phyloP scores from a whole-genome alignment of 2,113 vertebrate species.

The Phaethon lepturus region DNA sequence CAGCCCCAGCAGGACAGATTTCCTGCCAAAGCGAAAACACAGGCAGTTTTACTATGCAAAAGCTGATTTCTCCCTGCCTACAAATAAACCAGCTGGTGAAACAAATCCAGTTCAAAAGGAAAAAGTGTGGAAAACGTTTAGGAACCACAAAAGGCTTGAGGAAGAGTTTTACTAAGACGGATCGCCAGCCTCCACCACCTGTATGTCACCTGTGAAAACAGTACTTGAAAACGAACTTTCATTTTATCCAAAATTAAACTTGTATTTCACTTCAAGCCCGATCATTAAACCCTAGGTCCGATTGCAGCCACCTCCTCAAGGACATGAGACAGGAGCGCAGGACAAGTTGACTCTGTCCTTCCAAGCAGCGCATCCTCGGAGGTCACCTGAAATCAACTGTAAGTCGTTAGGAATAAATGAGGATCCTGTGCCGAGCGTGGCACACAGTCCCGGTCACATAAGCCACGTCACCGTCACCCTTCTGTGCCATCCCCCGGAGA shows the following conservation, averaged over 20 bases:
- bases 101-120: neutral
- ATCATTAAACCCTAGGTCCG: neutral
- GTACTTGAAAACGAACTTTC: neutral
- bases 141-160: neutral
- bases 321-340: neutral
- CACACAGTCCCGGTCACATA: neutral
- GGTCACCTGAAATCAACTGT: neutral
- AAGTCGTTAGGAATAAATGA: neutral
- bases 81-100: neutral
- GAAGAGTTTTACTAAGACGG: neutral
- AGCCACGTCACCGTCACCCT: neutral
- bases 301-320: neutral
- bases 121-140: neutral
- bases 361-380: neutral
- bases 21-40: neutral
- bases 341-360: neutral
- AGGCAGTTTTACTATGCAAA: neutral
- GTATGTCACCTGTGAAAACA: fast-evolving
- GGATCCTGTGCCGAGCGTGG: neutral
- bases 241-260: neutral
- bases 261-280: neutral
- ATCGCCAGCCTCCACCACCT: neutral
- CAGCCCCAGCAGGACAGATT: neutral
- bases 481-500: neutral
- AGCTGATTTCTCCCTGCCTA: neutral